phyloP scores from a whole-genome alignment of 1,140 invertebrate species.

The Papilio polyxenes region DNA sequence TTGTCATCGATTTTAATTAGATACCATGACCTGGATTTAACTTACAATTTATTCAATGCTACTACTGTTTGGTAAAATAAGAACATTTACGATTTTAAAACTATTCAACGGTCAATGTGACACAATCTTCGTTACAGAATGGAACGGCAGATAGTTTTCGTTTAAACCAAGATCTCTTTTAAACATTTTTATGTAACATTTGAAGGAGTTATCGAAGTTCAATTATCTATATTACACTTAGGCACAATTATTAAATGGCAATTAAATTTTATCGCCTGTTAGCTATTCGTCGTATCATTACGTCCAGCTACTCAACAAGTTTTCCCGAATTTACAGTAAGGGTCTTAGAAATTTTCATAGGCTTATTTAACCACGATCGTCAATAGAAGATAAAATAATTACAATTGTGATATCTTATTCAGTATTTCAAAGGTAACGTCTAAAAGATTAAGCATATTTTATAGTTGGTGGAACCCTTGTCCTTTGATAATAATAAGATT shows the following conservation, averaged over 20 bases:
- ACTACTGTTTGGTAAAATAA: background rate
- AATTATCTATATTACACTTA: background rate
- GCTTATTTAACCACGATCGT: slow-evolving; percentile 23
- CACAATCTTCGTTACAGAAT: too few species aligned
- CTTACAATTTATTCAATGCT: slow-evolving; percentile 31
- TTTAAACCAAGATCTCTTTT: too few species aligned
- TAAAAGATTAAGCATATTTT: slow-evolving; percentile 59
- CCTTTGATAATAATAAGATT: slow-evolving; percentile 68
- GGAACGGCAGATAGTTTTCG: too few species aligned
- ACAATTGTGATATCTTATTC: slow-evolving; percentile 39
- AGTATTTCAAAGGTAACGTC: slow-evolving; percentile 47
- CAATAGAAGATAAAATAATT: slow-evolving; percentile 37
- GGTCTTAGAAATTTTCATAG: background rate
- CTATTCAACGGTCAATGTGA: too few species aligned
- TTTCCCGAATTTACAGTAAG: slow-evolving; percentile 11
- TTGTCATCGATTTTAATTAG: slow-evolving; percentile 47
- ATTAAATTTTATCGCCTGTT: background rate
- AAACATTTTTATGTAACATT: background rate
- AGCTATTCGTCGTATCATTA: background rate
- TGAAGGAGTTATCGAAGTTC: background rate
- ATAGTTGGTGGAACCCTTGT: slow-evolving; percentile 61
- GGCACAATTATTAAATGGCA: background rate
- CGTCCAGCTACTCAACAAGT: background rate
- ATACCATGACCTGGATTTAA: background rate
- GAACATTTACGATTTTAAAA: too few species aligned